These are phyloP conservation scores for Sterrhoptilus dennistouni DNA, from an alignment of 2,113 vertebrate genomes.

Conservation along the genomic window DNA sequence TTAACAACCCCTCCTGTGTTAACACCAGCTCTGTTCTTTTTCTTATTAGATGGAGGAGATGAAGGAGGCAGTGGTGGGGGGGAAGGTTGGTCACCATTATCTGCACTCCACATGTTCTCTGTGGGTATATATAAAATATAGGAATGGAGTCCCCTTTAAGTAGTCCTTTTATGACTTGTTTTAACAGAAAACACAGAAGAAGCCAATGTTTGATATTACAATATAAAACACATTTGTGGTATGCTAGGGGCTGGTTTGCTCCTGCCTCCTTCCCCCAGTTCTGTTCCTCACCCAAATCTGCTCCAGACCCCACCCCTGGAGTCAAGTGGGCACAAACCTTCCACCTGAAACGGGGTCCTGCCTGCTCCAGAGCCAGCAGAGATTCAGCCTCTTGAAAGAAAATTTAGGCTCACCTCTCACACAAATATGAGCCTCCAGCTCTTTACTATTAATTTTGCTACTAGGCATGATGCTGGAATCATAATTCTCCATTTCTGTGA, in stretches of 20 bases:
- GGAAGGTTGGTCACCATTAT: conserved; percentile 64
- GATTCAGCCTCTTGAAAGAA: neutral
- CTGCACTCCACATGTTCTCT: conserved; percentile 72
- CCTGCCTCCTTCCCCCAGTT: conserved; percentile 18
- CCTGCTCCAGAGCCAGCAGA: neutral
- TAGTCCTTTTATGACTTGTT: conserved; percentile 69
- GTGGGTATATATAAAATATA: conserved; percentile 68
- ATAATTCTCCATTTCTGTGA: neutral
- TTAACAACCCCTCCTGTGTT: conserved; percentile 55
- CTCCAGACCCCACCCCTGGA: neutral
- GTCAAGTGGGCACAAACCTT: neutral
- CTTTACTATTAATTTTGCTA: neutral
- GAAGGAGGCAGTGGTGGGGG: neutral
- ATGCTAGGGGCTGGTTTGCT: conserved; percentile 45
- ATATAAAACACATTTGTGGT: conserved; percentile 69
- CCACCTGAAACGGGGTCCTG: neutral
- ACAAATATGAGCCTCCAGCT: neutral
- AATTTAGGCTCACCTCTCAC: neutral
- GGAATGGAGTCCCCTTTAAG: conserved; percentile 55
- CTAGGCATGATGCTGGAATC: conserved; percentile 8
- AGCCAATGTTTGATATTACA: conserved; percentile 64
- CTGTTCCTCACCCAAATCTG: neutral
- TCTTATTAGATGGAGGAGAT: conserved; percentile 67
- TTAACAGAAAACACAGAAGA: conserved; percentile 57
- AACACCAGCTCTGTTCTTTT: conserved; percentile 59